phyloP scores from a whole-genome alignment of 2,113 vertebrate genomes.

The Albula goreensis region DNA sequence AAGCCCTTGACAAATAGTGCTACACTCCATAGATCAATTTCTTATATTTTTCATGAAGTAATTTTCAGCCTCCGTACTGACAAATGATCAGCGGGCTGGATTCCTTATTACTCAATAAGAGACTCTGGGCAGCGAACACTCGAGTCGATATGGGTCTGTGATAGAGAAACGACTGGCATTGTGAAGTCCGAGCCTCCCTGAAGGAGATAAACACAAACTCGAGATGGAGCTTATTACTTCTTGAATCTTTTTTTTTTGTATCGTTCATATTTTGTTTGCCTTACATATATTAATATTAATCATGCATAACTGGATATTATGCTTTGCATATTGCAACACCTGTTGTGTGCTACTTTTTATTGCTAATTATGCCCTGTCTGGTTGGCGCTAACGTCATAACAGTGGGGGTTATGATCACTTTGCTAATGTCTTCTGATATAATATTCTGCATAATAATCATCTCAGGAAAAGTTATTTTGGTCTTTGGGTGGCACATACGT shows the following conservation, averaged over 20 bases:
- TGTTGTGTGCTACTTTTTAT: neutral
- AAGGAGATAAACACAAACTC: neutral
- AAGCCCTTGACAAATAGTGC: constrained; percentile 7
- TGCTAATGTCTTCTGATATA: too few relatives aligned
- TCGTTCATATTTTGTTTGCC: constrained; percentile 1
- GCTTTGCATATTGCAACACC: neutral
- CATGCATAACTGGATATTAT: neutral
- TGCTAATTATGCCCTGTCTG: neutral
- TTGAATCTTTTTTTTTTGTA: neutral
- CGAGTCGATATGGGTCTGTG: neutral
- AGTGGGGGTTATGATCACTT: neutral
- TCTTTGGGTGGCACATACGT: too few relatives aligned
- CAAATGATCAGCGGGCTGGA: constrained; percentile 21
- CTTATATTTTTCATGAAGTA: constrained; percentile 30
- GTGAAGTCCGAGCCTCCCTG: neutral
- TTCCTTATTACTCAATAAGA: constrained; percentile 29
- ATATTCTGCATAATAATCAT: too few relatives aligned
- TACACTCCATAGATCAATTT: constrained; percentile 20
- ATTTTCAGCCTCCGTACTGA: constrained; percentile 22
- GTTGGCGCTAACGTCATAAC: too few relatives aligned
- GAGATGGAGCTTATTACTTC: constrained; percentile 2
- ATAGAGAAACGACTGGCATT: neutral
- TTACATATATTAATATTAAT: neutral
- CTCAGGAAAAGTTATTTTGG: too few relatives aligned
- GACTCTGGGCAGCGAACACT: constrained; percentile 13